Conservation (phyloP, 2,797 vertebrate species). For the Diceros bicornis region DNA sequence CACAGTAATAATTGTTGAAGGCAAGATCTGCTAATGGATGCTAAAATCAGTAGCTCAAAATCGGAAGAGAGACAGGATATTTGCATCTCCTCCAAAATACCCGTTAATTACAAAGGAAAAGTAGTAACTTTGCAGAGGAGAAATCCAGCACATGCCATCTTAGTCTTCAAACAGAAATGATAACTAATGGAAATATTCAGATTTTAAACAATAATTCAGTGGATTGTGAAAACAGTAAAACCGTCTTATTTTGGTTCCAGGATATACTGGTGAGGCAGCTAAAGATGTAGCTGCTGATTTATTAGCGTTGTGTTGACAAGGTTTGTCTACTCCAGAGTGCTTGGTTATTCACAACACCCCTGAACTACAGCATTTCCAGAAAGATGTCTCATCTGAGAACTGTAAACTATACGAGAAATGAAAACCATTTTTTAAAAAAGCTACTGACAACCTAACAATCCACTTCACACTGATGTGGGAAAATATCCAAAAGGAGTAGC, state of each 20-base stretch:
- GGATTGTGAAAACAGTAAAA: slow-evolving; percentile 91
- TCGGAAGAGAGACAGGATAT: background rate
- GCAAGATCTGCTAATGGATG: background rate
- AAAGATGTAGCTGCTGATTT: slow-evolving; percentile 92
- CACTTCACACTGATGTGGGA: slow-evolving; percentile 89
- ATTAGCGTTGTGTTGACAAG: slow-evolving; percentile 90
- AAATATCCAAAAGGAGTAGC: slow-evolving; percentile 84
- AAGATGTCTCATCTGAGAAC: slow-evolving; percentile 83
- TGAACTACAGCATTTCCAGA: slow-evolving; percentile 74
- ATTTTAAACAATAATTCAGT: slow-evolving; percentile 92
- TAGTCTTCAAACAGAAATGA: slow-evolving; percentile 15
- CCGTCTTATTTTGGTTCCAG: slow-evolving; percentile 90
- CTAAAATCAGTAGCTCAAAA: slow-evolving; percentile 7
- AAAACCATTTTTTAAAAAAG: slow-evolving; percentile 52
- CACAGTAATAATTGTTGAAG: background rate
- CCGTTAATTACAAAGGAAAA: background rate
- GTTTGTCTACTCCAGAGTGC: slow-evolving; percentile 66
- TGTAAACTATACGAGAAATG: slow-evolving; percentile 82
- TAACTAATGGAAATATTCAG: slow-evolving; percentile 87
- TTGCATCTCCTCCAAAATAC: background rate
- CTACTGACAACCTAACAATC: slow-evolving; percentile 83
- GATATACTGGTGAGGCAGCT: slow-evolving; percentile 91
- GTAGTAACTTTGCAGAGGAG: background rate
- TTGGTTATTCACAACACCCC: slow-evolving; percentile 73
- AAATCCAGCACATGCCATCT: background rate